These are phyloP conservation scores for Gopherus evgoodei DNA, from an alignment of 2,113 vertebrate species.

Conservation along the genomic window DNA sequence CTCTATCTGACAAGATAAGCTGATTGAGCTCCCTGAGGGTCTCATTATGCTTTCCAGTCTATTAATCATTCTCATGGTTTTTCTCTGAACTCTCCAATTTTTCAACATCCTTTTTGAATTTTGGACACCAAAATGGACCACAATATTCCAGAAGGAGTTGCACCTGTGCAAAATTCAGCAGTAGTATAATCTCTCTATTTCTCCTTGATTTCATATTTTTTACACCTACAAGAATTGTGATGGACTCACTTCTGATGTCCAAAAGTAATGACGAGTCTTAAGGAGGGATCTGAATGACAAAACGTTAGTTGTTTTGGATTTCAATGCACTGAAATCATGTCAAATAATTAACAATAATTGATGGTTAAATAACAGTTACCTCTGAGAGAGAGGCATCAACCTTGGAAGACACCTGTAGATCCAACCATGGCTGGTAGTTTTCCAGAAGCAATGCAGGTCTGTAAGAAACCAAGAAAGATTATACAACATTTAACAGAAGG, in stretches of 20 bases:
- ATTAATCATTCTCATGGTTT: neutral
- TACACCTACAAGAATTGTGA: rapidly evolving
- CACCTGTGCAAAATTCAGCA: rapidly evolving
- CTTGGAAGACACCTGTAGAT: constrained; percentile 92
- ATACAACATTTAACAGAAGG: rapidly evolving
- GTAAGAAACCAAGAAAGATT: constrained; percentile 13
- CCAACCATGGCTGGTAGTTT: constrained; percentile 97
- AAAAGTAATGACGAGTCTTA: neutral
- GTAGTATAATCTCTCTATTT: neutral
- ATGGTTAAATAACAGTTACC: constrained; percentile 75
- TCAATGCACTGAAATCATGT: neutral
- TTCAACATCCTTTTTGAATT: rapidly evolving
- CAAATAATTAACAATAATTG: neutral
- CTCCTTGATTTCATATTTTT: neutral
- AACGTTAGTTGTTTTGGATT: rapidly evolving
- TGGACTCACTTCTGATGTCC: neutral
- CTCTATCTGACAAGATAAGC: neutral
- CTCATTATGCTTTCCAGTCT: neutral
- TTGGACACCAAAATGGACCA: neutral
- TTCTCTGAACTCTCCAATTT: neutral
- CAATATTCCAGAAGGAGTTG: neutral
- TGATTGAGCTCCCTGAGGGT: neutral
- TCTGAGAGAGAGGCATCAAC: constrained; percentile 94
- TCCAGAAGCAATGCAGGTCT: constrained; percentile 92
- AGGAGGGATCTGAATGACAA: rapidly evolving